These are phyloP conservation scores for Erithacus rubecula DNA, from an alignment of 2,797 vertebrate genomes.

Conservation along the genomic window DNA sequence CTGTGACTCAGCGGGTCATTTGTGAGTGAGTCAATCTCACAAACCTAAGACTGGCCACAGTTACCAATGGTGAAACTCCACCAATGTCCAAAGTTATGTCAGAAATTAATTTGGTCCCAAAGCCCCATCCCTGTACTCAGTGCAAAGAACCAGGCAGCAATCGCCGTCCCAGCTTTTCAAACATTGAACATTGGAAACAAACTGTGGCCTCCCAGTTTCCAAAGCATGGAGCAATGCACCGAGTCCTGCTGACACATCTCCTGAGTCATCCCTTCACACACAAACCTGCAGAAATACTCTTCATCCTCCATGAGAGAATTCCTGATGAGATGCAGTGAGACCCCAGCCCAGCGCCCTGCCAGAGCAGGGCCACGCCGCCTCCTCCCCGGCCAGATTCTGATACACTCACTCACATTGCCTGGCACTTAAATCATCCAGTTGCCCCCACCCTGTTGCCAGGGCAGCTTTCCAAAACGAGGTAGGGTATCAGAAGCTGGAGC, in stretches of 20 bases:
- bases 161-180: neutral
- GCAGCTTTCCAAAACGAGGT: slow-evolving; percentile 28
- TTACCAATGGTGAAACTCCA: neutral
- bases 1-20: neutral
- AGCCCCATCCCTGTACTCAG: neutral
- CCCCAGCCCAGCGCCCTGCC: neutral
- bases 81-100: neutral
- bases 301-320: neutral
- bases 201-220: slow-evolving; percentile 1
- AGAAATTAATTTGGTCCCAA: slow-evolving; percentile 13
- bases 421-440: slow-evolving; percentile 3
- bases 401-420: neutral
- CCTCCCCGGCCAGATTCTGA: neutral
- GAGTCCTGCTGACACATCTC: neutral
- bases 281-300: neutral
- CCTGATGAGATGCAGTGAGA: neutral
- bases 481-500: slow-evolving; percentile 45
- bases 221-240: neutral
- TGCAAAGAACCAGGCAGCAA: neutral
- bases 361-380: fast-evolving
- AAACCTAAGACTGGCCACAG: slow-evolving; percentile 9
- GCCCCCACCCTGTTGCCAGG: neutral
- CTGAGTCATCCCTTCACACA: neutral
- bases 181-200: neutral
- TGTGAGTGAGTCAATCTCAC: slow-evolving; percentile 13